Evolutionary conservation across 1,140 invertebrate genomes (phyloP), one percentile per base, ranked within the genome.

Genomic region (Danaus plexippus): DNA sequence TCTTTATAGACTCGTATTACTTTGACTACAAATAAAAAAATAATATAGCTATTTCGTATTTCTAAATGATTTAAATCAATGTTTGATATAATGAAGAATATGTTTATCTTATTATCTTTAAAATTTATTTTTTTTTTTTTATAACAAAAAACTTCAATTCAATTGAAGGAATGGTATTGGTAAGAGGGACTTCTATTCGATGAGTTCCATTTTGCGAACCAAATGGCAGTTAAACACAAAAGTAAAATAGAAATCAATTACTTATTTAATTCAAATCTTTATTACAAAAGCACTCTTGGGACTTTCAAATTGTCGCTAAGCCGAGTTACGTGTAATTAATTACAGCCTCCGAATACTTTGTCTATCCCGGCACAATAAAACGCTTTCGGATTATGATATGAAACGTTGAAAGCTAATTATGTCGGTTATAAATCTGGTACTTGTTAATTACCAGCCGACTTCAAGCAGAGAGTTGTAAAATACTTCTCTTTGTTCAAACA

Each of bases 301-400:
- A 72, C 58, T 74, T 67, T 63, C 63, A 66, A 75, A 75, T 73
- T 68, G 66, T 73, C 71, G 61, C 69, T 65, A 73, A 73, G 66
- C 59, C 63, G 58, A 66, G 68, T 77, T 71, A 75, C 69, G 69
- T 81, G 73, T 75, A 80, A 80, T 83, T 77, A 80, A 80, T 79
- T 76, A 69, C 64, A 57, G 61, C 66, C 59, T 32, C 52, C 58
- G 53, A 67, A 73, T 67, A 69, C 65, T 64, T 32, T 32, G 47
- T 47, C 59, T 55, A 59, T 62, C 50, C 55, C 42, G 47, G 58
- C 53, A 75, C 75, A 75, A 75, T 80, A 84, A 82, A 82, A 82
- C 76, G 71, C 71, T 79, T 81, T 76, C 65, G 67, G 75, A 82
- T 84, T 84, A 83, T 85, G 73, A 85, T 80, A 80, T 81, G 77